A percentile compares a stretch with the other conserved stretches of the same genome.
These are phyloP conservation scores for Melanchra persicariae DNA, from an alignment of 2,888 invertebrate species.

Conservation along the genomic window DNA sequence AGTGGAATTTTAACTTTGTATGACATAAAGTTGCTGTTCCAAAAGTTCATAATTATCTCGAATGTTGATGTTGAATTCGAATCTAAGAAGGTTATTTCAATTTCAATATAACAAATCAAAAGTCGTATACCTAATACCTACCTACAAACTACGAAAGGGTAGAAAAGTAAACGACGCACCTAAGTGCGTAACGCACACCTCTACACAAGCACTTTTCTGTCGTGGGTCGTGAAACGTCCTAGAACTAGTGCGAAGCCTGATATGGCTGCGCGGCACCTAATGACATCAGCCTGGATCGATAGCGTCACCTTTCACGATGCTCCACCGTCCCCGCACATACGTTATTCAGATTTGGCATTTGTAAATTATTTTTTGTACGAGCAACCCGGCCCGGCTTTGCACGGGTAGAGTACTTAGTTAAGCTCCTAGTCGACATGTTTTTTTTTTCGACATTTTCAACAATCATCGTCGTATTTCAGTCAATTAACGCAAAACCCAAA, in stretches of 20 bases:
- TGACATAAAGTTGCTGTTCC: no score
- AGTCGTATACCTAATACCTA: background rate
- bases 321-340: background rate
- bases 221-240: slow-evolving; percentile 21
- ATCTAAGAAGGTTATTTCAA: no score
- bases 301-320: slow-evolving; percentile 41
- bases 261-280: slow-evolving; percentile 16
- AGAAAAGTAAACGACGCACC: slow-evolving; percentile 15
- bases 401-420: background rate
- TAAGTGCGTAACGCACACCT: background rate
- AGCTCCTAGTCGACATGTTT: background rate
- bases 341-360: slow-evolving; percentile 29
- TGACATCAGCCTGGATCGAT: slow-evolving; percentile 50
- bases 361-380: background rate
- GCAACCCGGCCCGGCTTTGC: background rate
- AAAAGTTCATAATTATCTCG: no score
- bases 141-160: background rate
- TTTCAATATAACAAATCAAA: no score
- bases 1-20: no score
- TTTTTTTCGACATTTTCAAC: no score
- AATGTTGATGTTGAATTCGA: no score
- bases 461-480: no score
- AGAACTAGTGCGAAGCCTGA: slow-evolving; percentile 41
- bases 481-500: no score
- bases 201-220: slow-evolving; percentile 15